Evolutionary conservation across 2,113 vertebrate genomes (phyloP), one percentile per base, ranked within the genome.

Genomic region (Bolborhynchus lineola): DNA sequence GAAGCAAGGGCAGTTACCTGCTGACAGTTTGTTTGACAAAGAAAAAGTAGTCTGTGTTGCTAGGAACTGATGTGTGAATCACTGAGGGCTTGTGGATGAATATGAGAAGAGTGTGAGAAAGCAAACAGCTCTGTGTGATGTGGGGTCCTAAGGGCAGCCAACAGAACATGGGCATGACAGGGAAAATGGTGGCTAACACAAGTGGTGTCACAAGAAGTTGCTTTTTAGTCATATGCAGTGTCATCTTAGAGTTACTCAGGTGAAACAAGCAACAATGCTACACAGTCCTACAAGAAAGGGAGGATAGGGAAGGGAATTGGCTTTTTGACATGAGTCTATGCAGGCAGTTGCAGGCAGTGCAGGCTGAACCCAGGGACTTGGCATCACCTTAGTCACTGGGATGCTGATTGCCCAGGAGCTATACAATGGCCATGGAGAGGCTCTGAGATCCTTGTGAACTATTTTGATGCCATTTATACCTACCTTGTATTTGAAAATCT

Each of bases 1-100:
- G 37, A 62, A 84, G n/a, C 68, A 77, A 69, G 68, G 49, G 55
- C 26, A 41, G 80, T 70, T 89, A 67, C 68, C 86, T 81, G 29
- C 83, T 94, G 83, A 81, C 86, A 74, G 47, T 92, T 71, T 53
- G 15, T 68, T 77, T 81, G 83, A 83, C 60, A 92, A n/a, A 59
- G 49, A 82, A 49, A 19, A 31, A 44, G 8, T 31, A 15, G 5
- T 37, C 28, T 82, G 24, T 71, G 71, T 63, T 92, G 65, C 23
- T 68, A 53, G 53, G 75, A 75, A 39, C 50, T 78, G 78, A 47
- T 82, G 74, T 3, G 4, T 3, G 50, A 86, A 78, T 57, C 75
- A 41, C 70, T 79, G 70, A 10, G 76, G 62, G 39, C 21, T 84
- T 28, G 24, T 49, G 69, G 41, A 24, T 41, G 23, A 26, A 6